Percentiles rank a stretch among this genome's conserved stretches.
phyloP scores from a whole-genome alignment of 2,797 vertebrate species.

The Anableps anableps region DNA sequence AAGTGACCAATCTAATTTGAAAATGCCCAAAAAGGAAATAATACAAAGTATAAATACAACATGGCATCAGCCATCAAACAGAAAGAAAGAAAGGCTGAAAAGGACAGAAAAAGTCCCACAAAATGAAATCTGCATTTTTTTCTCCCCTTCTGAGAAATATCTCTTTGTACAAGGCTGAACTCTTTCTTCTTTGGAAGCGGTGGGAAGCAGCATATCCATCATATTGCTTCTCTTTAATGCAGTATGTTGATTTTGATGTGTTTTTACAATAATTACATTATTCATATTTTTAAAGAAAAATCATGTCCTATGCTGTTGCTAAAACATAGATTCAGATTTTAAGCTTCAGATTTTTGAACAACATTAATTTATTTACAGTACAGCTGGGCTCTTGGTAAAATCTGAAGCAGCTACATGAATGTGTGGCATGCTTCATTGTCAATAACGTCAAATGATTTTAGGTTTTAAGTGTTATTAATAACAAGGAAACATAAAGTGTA shows the following conservation, averaged over 20 bases:
- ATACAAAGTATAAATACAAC: not conserved
- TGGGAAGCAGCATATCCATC: not conserved
- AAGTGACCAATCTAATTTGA: no score
- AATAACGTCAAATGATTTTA: not conserved
- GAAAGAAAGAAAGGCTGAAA: not conserved
- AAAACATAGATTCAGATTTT: not conserved
- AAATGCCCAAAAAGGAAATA: not conserved
- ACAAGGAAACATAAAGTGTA: not conserved
- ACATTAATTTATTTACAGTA: not conserved
- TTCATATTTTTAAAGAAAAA: not conserved
- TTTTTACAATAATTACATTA: not conserved
- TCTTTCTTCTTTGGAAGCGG: not conserved
- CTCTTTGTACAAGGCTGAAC: not conserved
- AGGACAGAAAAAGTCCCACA: not conserved
- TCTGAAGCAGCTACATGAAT: not conserved
- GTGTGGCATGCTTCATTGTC: not conserved
- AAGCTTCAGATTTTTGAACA: not conserved
- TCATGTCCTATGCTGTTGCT: not conserved
- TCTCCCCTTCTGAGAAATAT: not conserved
- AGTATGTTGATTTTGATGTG: not conserved
- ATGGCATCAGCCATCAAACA: not conserved
- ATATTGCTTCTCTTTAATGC: not conserved
- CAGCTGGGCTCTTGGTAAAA: not conserved
- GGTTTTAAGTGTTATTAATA: not conserved
- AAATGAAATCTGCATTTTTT: not conserved